Evolutionary conservation across 1,140 invertebrate species (phyloP).

Genomic region (Hycleus phaleratus): DNA sequence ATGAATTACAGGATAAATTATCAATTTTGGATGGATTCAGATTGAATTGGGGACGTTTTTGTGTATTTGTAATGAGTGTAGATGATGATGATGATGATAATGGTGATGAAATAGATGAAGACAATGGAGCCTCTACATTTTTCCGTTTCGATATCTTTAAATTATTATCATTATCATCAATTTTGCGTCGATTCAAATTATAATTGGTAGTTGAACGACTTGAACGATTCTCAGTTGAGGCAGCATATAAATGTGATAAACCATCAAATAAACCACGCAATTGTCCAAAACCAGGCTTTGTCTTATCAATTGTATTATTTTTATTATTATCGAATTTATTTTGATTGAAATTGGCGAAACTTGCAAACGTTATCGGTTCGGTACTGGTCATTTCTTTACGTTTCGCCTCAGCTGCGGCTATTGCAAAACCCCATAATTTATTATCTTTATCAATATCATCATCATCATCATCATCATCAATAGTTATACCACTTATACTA

Average conservation of each 20-base stretch:
- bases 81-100: background rate
- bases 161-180: constrained; percentile 11
- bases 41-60: background rate
- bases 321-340: constrained; percentile 36
- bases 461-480: constrained; percentile 38
- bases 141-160: constrained; percentile 5
- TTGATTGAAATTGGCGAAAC: constrained; percentile 41
- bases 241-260: constrained; percentile 73
- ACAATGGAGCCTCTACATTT: background rate
- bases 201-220: constrained; percentile 45
- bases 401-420: constrained; percentile 50
- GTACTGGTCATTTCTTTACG: constrained; percentile 42
- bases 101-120: constrained; percentile 1
- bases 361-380: constrained; percentile 37
- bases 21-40: too few species aligned
- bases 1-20: too few species aligned
- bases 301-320: constrained; percentile 1
- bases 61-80: background rate
- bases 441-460: constrained; percentile 39
- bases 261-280: constrained; percentile 75
- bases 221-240: constrained; percentile 42
- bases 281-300: constrained; percentile 50
- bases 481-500: constrained; percentile 42
- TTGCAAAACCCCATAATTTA: constrained; percentile 71
- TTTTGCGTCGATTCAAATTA: constrained; percentile 43